Conservation (phyloP, 2,888 invertebrate species). For the Erebia aethiops region DNA sequence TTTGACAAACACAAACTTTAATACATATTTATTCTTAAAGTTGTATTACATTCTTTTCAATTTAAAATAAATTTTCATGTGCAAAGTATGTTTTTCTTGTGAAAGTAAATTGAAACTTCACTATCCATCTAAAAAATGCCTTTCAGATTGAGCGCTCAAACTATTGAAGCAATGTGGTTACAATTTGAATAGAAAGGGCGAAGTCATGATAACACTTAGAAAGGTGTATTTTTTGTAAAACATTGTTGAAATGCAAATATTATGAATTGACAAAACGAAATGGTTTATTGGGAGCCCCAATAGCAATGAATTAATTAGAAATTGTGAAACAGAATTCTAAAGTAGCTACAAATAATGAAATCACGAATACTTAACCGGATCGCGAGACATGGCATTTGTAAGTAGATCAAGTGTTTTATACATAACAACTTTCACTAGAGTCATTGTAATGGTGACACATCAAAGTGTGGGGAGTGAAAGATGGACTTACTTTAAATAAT, state of each 20-base stretch:
- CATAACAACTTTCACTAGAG: slow-evolving; percentile 83
- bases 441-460: slow-evolving; percentile 84
- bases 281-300: slow-evolving; percentile 50
- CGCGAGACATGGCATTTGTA: slow-evolving; percentile 83
- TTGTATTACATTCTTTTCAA: neutral
- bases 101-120: slow-evolving; percentile 10
- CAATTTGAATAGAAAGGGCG: slow-evolving; percentile 23
- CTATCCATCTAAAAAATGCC: slow-evolving; percentile 5
- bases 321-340: slow-evolving; percentile 81
- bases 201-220: slow-evolving; percentile 23
- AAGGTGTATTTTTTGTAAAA: slow-evolving; percentile 23
- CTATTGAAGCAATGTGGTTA: slow-evolving; percentile 20
- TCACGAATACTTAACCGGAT: slow-evolving; percentile 83
- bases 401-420: slow-evolving; percentile 84
- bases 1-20: too few species aligned
- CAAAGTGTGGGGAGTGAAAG: slow-evolving; percentile 82
- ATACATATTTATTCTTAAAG: neutral
- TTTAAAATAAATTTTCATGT: neutral
- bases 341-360: slow-evolving; percentile 82
- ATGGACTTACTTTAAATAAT: slow-evolving; percentile 89
- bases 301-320: slow-evolving; percentile 80
- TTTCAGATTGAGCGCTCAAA: slow-evolving; percentile 1
- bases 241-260: slow-evolving; percentile 29
- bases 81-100: slow-evolving; percentile 7
- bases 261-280: slow-evolving; percentile 40